Conservation (phyloP, 2,888 invertebrate species). For the Ypsolopha sequella region DNA sequence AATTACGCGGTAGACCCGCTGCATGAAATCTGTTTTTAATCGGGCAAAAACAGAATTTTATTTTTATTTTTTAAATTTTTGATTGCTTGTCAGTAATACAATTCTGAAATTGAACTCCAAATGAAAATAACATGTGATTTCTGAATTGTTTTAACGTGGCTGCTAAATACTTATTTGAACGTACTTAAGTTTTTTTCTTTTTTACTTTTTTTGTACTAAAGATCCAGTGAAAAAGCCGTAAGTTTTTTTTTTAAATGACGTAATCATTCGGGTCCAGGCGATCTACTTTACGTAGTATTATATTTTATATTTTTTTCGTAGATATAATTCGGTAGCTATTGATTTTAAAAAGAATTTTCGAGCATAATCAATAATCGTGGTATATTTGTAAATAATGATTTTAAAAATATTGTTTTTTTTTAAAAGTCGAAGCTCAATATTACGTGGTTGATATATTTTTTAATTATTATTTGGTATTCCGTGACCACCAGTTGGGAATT, state of each 20-base stretch:
- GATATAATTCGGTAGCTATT: conserved; percentile 19
- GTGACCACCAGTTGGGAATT: not conserved
- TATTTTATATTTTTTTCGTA: conserved; percentile 17
- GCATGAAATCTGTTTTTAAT: conserved; percentile 2
- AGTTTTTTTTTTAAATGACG: conserved; percentile 6
- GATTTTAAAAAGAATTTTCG: not conserved
- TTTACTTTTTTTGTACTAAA: conserved; percentile 14
- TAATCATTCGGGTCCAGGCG: conserved; percentile 13
- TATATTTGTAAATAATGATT: conserved; percentile 19
- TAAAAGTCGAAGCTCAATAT: conserved; percentile 25
- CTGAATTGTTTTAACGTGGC: conserved; percentile 19
- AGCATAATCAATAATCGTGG: conserved; percentile 6
- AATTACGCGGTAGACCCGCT: too few species aligned
- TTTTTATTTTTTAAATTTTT: conserved; percentile 7
- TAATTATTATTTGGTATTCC: not conserved
- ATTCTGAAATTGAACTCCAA: not conserved
- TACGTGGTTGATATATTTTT: conserved; percentile 16
- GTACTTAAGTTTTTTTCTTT: conserved; percentile 35
- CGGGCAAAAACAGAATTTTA: conserved; percentile 5
- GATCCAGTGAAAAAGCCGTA: conserved; percentile 35
- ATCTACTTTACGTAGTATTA: conserved; percentile 18
- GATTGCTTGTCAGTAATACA: not conserved
- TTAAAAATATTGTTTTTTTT: conserved; percentile 12
- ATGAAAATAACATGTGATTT: not conserved
- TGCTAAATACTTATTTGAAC: conserved; percentile 40